These are phyloP conservation scores for Trissolcus japonicus DNA, from an alignment of 2,888 invertebrate genomes.

Conservation along the genomic window DNA sequence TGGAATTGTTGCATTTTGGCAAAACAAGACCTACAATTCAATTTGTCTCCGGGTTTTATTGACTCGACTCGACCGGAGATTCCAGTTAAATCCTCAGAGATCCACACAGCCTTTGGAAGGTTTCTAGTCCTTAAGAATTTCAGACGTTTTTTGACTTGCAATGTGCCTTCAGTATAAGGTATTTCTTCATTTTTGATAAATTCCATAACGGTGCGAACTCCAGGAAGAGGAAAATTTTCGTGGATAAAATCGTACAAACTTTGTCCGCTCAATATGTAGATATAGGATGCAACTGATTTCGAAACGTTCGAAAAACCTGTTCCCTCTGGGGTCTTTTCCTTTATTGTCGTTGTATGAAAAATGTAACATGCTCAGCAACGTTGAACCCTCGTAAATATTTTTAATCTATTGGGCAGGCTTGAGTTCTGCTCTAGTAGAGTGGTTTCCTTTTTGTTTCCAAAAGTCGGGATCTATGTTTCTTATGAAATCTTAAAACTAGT, in stretches of 20 bases:
- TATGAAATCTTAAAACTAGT: not conserved
- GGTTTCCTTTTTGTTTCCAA: not conserved
- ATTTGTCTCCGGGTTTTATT: conserved; percentile 57
- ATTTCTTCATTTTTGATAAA: conserved; percentile 5
- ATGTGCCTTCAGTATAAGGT: conserved; percentile 8
- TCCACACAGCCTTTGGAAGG: conserved; percentile 48
- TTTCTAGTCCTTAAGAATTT: conserved; percentile 46
- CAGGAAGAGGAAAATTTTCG: conserved; percentile 10
- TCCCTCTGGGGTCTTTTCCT: not conserved
- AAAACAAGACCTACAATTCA: conserved; percentile 60
- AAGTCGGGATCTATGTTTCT: not conserved
- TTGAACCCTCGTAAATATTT: not conserved
- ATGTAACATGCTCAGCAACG: conserved; percentile 9
- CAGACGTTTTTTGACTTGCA: conserved; percentile 33
- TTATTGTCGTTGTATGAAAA: not conserved
- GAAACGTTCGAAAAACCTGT: not conserved
- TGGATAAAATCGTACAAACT: conserved; percentile 4
- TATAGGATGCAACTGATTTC: conserved; percentile 4
- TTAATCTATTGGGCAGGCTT: not conserved
- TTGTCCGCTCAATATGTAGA: conserved; percentile 3
- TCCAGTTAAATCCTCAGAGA: conserved; percentile 19
- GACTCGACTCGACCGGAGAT: conserved; percentile 55
- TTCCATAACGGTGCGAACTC: not conserved
- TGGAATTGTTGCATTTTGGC: conserved; percentile 54
- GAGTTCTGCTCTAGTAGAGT: not conserved